These are phyloP conservation scores for Lagocephalus sceleratus DNA, from an alignment of 2,797 vertebrate species.

Conservation along the genomic window DNA sequence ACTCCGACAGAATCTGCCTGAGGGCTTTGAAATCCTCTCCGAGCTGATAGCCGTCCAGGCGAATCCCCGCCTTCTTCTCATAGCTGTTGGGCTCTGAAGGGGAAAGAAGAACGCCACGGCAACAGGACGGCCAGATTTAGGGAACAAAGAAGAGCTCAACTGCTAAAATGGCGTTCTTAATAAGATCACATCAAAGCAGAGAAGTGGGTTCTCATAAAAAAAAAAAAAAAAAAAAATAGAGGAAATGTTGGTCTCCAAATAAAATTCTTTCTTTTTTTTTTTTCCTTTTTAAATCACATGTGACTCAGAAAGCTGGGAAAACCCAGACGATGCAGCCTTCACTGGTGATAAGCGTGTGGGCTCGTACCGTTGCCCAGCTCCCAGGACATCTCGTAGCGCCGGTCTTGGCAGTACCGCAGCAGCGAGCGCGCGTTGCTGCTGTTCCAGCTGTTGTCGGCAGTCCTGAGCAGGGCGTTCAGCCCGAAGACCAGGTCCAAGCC, in stretches of 20 bases:
- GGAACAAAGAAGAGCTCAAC: not conserved
- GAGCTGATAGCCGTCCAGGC: conserved; percentile 82
- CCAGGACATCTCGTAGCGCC: conserved; percentile 84
- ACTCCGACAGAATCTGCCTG: conserved; percentile 76
- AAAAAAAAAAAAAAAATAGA: not conserved
- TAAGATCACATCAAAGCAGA: not conserved
- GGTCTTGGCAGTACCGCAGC: conserved; percentile 82
- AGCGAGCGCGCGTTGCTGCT: conserved; percentile 81
- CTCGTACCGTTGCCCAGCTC: conserved; percentile 87
- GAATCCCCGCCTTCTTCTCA: conserved; percentile 86
- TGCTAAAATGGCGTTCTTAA: conserved; percentile 1
- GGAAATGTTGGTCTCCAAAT: too few relatives aligned
- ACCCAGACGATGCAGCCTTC: too few relatives aligned
- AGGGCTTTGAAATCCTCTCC: conserved; percentile 85
- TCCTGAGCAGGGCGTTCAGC: conserved; percentile 88
- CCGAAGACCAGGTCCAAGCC: conserved; percentile 90
- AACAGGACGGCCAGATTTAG: not conserved
- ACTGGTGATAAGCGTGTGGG: too few relatives aligned
- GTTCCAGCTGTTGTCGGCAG: conserved; percentile 79
- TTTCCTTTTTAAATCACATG: too few relatives aligned
- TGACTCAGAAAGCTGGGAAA: too few relatives aligned
- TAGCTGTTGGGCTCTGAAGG: conserved; percentile 91
- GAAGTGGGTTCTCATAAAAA: too few relatives aligned
- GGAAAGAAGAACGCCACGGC: not conserved
- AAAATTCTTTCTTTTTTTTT: too few relatives aligned